Evolutionary conservation across 2,888 invertebrate species (phyloP).

Genomic region (Neoscelio sp.): DNA sequence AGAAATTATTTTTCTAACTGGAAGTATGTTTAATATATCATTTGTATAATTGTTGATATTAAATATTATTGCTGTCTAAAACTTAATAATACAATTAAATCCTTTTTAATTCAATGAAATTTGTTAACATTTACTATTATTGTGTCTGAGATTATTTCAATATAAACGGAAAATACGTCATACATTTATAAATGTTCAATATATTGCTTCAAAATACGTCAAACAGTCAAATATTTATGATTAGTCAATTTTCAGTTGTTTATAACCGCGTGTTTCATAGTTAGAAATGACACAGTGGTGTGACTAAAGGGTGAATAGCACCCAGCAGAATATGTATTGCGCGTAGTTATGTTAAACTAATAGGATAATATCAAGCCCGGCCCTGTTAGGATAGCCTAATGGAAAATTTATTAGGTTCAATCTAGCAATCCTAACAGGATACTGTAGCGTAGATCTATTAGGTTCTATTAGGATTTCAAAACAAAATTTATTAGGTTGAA

Average conservation of each 20-base stretch:
- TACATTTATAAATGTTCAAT: neutral
- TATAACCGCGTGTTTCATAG: constrained; percentile 22
- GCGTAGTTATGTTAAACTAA: constrained; percentile 30
- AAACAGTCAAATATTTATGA: constrained; percentile 7
- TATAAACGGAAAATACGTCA: neutral
- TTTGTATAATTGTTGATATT: too few relatives aligned
- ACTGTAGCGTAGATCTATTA: constrained; percentile 7
- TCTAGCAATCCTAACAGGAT: constrained; percentile 4
- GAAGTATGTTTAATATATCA: too few relatives aligned
- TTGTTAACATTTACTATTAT: too few relatives aligned
- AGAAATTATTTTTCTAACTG: too few relatives aligned
- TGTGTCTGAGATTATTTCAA: too few relatives aligned
- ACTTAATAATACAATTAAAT: too few relatives aligned
- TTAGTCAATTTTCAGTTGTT: constrained; percentile 12
- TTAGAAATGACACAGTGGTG: constrained; percentile 19
- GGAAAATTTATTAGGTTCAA: constrained; percentile 22
- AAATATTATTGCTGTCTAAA: too few relatives aligned
- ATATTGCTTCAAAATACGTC: neutral
- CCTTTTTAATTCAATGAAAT: too few relatives aligned
- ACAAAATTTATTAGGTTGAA: constrained; percentile 4
- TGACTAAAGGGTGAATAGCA: neutral
- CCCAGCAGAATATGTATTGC: constrained; percentile 14
- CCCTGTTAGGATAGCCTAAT: constrained; percentile 13
- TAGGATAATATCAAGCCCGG: constrained; percentile 20
- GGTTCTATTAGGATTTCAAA: constrained; percentile 11